Evolutionary conservation across 2,888 invertebrate species (phyloP).

Genomic region (Drosophila meridionalis): DNA sequence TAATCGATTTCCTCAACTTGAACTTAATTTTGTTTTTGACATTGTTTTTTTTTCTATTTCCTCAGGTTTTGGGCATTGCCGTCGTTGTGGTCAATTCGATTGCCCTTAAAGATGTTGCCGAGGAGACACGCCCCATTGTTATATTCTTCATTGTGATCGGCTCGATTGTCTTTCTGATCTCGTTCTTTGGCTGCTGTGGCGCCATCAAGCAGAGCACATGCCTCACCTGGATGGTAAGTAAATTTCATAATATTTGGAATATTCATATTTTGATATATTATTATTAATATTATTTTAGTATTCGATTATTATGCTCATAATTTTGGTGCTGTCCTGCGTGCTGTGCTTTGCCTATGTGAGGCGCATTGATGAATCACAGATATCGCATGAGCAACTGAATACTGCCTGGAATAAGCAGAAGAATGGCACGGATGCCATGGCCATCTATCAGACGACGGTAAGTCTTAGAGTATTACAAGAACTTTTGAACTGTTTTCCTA

Average conservation of each 20-base stretch:
- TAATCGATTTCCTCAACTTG: constrained; percentile 5
- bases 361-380: constrained; percentile 41
- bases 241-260: too few species aligned
- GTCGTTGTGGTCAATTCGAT: constrained; percentile 61
- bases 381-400: constrained; percentile 83
- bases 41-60: constrained; percentile 18
- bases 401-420: constrained; percentile 83
- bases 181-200: constrained; percentile 96
- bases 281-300: constrained; percentile 86
- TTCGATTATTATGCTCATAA: constrained; percentile 88
- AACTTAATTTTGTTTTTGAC: neutral
- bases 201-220: constrained; percentile 94
- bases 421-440: constrained; percentile 66
- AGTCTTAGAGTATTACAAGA: constrained; percentile 8
- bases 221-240: constrained; percentile 92
- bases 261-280: constrained; percentile 14
- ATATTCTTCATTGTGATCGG: constrained; percentile 88
- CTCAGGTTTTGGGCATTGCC: constrained; percentile 70
- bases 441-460: constrained; percentile 64
- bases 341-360: constrained; percentile 84
- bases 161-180: constrained; percentile 90
- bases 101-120: constrained; percentile 55
- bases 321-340: constrained; percentile 88
- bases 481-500: neutral
- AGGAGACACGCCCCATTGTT: constrained; percentile 43